Percentiles rank a stretch among this genome's conserved stretches.
phyloP scores from a whole-genome alignment of 1,140 invertebrate genomes.

The Lasioglossum baleicum region DNA sequence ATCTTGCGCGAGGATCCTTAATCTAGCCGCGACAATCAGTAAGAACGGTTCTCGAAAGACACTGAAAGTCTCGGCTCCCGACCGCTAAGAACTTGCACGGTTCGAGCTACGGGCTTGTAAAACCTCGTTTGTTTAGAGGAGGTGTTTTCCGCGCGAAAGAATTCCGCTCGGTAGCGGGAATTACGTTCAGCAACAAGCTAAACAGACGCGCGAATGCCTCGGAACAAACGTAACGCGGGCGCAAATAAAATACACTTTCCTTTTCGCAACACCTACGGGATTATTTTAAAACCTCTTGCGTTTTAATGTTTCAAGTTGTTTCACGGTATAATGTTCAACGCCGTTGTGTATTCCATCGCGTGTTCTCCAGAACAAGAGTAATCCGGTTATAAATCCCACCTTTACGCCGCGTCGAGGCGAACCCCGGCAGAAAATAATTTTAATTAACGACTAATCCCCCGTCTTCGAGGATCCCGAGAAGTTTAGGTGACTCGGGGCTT shows the following conservation, averaged over 20 bases:
- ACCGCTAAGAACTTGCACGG: too few species aligned
- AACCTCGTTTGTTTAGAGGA: too few species aligned
- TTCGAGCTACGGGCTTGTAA: too few species aligned
- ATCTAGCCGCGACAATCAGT: too few species aligned
- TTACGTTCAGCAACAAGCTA: constrained; percentile 2
- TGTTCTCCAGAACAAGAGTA: neutral
- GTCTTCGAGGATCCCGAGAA: neutral
- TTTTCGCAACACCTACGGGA: neutral
- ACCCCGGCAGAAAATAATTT: constrained; percentile 1
- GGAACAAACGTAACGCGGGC: neutral
- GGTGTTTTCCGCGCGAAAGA: neutral
- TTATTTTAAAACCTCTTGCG: constrained; percentile 21
- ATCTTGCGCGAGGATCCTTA: too few species aligned
- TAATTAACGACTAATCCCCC: constrained; percentile 17
- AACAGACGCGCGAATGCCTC: neutral
- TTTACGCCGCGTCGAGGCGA: neutral
- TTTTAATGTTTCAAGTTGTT: constrained; percentile 23
- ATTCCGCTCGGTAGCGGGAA: neutral
- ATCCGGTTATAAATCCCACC: neutral
- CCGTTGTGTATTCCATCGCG: neutral
- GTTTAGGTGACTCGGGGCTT: neutral
- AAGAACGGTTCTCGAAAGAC: too few species aligned
- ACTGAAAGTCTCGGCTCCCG: too few species aligned
- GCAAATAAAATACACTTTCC: too few species aligned
- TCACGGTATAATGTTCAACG: constrained; percentile 9